Percentiles rank a stretch among this genome's conserved stretches.
phyloP scores from a whole-genome alignment of 2,888 invertebrate genomes.

The Leucophora obtusa region DNA sequence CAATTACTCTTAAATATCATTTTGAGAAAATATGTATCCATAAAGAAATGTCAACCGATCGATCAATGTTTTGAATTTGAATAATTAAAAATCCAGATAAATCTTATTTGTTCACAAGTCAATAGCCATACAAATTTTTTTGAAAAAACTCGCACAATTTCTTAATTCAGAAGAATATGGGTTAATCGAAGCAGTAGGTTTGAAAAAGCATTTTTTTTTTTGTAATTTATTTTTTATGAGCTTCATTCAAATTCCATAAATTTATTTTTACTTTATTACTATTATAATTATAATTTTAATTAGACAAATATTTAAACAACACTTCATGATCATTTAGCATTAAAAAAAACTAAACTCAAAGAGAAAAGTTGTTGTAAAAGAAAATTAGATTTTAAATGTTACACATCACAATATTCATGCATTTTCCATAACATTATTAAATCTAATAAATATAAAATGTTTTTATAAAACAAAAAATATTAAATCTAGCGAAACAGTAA shows the following conservation, averaged over 20 bases:
- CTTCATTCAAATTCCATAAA: conserved; percentile 37
- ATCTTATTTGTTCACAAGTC: no score
- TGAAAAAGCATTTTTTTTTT: no score
- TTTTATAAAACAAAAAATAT: neutral
- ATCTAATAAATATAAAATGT: neutral
- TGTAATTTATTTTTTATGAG: neutral
- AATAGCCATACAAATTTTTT: no score
- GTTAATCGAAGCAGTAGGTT: no score
- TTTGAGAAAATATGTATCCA: no score
- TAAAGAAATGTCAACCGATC: no score
- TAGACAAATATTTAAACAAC: conserved; percentile 44
- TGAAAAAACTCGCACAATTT: no score
- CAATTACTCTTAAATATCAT: no score
- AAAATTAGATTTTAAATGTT: conserved; percentile 43
- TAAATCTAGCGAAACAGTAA: no score
- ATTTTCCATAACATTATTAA: neutral
- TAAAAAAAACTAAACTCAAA: neutral
- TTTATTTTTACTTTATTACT: conserved; percentile 25
- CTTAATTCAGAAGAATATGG: no score
- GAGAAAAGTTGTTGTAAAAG: conserved; percentile 4
- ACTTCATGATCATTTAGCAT: conserved; percentile 41
- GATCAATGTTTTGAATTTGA: no score
- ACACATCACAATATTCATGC: neutral
- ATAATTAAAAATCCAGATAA: no score
- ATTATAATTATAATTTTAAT: conserved; percentile 40